Base-by-base conservation (phyloP, 2,113 vertebrate species). In the Microcebus jonahi region DNA sequence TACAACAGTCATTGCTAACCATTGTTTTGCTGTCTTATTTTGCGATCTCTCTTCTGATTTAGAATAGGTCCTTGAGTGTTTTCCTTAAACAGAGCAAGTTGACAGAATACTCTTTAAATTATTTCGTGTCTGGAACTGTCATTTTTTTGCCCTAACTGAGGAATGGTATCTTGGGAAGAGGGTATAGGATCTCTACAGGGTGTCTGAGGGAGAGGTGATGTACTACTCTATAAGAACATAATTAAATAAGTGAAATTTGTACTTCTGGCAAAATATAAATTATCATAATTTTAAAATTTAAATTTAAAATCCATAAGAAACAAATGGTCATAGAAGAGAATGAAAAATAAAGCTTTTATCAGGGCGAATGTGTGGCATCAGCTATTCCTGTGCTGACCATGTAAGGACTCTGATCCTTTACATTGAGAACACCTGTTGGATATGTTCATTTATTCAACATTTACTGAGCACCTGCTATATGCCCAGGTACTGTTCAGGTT, bases 401-500 rank as follows among this genome's bases (percentile, higher is more conserved):
- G 36, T 34, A 57, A 57, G 55, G 53, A 55, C 31, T 77, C 48
- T 82, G 18, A 85, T 50, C 36, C 11, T 36, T 55, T 65, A 75
- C 65, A 23, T 0, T 77, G 68, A 80, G 81, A 92, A 65, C 27
- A 48, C 55, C 10, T 80, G 57, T 34, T 21, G 21, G 86, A 29
- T 59, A 31, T 29, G 29, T 55, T 86, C 50, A 25, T 79, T 65
- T 77, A 63, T 57, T 13, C 14, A 93, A 2, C 34, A 77, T 36
- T 18, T 92, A 75, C 1, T 91, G 75, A 71, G 55, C 76, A 92
- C 90, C 91, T 94, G 21, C 50, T 70, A 0, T 61, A 13, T 65
- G 11, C 80, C 45, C 84, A 48, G 53, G 45, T 70, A 91, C 73
- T 83, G 25, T 85, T 97, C 77, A 82, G 57, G 53, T 71, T 88